Conservation (phyloP, 2,797 vertebrate genomes). For the Poliocrania exsul region DNA sequence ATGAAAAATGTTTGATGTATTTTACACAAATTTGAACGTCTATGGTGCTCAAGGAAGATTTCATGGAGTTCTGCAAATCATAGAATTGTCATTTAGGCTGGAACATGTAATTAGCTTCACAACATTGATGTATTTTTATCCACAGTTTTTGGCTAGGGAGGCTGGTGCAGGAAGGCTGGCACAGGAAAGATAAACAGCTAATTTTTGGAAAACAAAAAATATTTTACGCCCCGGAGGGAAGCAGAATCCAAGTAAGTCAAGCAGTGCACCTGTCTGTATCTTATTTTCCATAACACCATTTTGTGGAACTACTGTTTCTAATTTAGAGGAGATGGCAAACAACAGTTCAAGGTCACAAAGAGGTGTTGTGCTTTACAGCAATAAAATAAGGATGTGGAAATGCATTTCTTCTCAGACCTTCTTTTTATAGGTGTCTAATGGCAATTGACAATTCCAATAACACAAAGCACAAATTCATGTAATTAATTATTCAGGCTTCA, state of each 20-base stretch:
- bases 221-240: neutral
- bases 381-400: neutral
- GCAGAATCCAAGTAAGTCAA: neutral
- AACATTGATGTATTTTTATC: neutral
- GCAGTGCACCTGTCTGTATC: neutral
- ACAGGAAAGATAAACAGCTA: neutral
- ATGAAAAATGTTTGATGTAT: neutral
- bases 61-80: neutral
- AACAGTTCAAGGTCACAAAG: neutral
- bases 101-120: neutral
- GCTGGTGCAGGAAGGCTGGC: neutral
- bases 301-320: slow-evolving; percentile 8
- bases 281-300: neutral
- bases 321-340: slow-evolving; percentile 1
- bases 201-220: neutral
- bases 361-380: neutral
- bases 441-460: neutral
- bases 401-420: neutral
- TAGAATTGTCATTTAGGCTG: neutral
- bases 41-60: neutral
- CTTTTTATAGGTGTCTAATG: neutral
- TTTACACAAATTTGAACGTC: neutral
- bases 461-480: neutral
- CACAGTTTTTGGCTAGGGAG: neutral
- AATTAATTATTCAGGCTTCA: neutral